A percentile compares a stretch with the other conserved stretches of the same genome.
These are phyloP conservation scores for Cynodonichthys magdalenae DNA, from an alignment of 2,797 vertebrate species.

Conservation along the genomic window DNA sequence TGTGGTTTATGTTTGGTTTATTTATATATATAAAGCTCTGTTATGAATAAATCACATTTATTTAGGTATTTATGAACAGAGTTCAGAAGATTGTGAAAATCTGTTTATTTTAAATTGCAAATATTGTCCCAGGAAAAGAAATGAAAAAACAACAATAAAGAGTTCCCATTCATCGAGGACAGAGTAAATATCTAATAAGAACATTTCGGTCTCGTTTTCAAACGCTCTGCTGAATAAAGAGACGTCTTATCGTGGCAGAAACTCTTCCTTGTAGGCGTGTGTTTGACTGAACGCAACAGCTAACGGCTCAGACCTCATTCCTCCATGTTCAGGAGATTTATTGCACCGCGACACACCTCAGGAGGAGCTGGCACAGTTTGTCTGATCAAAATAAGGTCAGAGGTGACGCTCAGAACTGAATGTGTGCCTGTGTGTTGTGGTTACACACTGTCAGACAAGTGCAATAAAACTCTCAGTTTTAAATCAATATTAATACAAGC, in stretches of 20 bases:
- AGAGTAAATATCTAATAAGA: conserved; percentile 60
- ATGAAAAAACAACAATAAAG: too few species aligned
- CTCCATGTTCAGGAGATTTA: conserved; percentile 59
- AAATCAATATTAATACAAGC: not conserved
- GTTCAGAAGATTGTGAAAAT: too few species aligned
- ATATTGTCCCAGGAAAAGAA: conserved; percentile 7
- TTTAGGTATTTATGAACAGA: too few species aligned
- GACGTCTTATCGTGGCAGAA: conserved; percentile 50
- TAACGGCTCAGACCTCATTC: conserved; percentile 49
- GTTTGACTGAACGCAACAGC: conserved; percentile 57
- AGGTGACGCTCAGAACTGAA: conserved; percentile 24
- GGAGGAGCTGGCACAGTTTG: conserved; percentile 54
- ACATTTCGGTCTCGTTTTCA: conserved; percentile 52
- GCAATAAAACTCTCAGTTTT: conserved; percentile 17
- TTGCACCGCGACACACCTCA: conserved; percentile 64
- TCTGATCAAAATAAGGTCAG: conserved; percentile 60
- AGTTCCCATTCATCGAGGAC: conserved; percentile 10
- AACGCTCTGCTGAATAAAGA: conserved; percentile 53
- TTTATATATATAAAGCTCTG: too few species aligned
- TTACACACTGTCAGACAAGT: not conserved
- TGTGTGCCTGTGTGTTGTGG: conserved; percentile 6
- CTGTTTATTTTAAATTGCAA: too few species aligned
- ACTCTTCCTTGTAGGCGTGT: conserved; percentile 59
- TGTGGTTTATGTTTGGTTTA: too few species aligned
- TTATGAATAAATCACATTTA: too few species aligned